phyloP scores from a whole-genome alignment of 2,113 vertebrate genomes.

The Sebastes schlegelii region DNA sequence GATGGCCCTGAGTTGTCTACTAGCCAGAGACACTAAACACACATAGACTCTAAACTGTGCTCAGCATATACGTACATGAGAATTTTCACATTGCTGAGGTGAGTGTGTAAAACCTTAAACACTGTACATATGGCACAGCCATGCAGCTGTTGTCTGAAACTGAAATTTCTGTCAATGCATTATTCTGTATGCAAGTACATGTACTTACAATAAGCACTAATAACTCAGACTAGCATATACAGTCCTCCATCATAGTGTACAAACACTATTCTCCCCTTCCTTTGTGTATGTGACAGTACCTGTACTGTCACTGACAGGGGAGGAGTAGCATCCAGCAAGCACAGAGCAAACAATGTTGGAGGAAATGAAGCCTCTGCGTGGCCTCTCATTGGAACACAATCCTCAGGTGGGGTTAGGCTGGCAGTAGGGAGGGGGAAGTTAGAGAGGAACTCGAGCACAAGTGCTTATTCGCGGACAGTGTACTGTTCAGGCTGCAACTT shows the following conservation, averaged over 20 bases:
- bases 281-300: conserved; percentile 41
- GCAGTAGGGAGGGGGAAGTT: conserved; percentile 56
- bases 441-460: conserved; percentile 48
- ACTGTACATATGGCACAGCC: neutral
- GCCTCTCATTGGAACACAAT: conserved; percentile 85
- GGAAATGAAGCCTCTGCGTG: conserved; percentile 78
- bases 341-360: conserved; percentile 67
- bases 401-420: conserved; percentile 88
- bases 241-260: neutral
- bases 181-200: neutral
- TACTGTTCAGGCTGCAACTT: conserved; percentile 41
- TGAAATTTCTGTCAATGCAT: neutral
- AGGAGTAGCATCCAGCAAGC: conserved; percentile 37
- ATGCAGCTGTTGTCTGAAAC: neutral
- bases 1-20: conserved; percentile 25
- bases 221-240: neutral
- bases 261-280: neutral
- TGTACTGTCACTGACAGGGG: conserved; percentile 42
- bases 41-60: conserved; percentile 15
- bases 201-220: neutral
- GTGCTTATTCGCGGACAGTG: conserved; percentile 73
- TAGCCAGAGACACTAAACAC: conserved; percentile 35
- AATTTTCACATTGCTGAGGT: neutral
- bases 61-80: conserved; percentile 10
- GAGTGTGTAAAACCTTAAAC: conserved; percentile 9